These are phyloP conservation scores for Eurytemora carolleeae DNA, from an alignment of 1,140 invertebrate species.

Conservation along the genomic window DNA sequence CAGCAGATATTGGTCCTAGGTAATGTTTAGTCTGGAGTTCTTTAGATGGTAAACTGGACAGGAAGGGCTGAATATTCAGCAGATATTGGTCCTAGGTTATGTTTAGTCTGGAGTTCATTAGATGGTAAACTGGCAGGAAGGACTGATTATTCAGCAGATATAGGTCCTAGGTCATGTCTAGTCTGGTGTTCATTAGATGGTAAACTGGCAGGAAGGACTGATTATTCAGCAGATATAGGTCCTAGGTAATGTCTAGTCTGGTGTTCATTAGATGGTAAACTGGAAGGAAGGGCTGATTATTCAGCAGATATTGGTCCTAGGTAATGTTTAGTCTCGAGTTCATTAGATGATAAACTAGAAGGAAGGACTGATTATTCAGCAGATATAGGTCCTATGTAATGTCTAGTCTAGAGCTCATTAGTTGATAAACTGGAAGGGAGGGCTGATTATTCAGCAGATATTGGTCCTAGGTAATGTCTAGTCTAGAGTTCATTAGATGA, in stretches of 20 bases:
- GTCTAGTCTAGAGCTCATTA: not conserved
- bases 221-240: not conserved
- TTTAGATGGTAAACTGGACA: not conserved
- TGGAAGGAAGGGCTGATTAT: too few species aligned
- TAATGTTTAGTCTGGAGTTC: too few species aligned
- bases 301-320: too few species aligned
- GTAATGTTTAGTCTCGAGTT: too few species aligned
- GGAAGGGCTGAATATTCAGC: not conserved
- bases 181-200: not conserved
- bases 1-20: too few species aligned
- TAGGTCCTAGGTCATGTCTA: not conserved
- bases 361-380: too few species aligned
- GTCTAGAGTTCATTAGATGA: too few species aligned
- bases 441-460: not conserved
- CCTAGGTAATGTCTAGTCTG: not conserved
- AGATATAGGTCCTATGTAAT: too few species aligned
- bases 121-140: not conserved
- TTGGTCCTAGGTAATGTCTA: not conserved
- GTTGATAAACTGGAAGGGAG: not conserved
- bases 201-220: not conserved
- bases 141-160: not conserved
- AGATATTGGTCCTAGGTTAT: not conserved
- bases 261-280: too few species aligned
- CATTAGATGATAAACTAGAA: too few species aligned
- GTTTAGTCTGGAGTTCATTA: not conserved